Conservation (phyloP, 2,888 invertebrate genomes). For the Boloria selene region DNA sequence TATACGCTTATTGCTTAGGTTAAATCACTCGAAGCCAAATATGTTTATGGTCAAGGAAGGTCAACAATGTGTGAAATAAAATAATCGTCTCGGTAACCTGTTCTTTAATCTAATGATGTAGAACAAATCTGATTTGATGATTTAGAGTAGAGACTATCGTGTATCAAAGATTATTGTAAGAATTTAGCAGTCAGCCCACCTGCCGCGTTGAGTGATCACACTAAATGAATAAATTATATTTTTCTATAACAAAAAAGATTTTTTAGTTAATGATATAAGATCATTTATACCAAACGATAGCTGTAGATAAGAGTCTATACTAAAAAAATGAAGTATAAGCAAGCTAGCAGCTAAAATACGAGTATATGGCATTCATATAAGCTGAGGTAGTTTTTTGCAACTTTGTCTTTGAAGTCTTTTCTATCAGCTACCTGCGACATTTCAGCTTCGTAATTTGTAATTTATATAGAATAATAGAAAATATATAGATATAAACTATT, state of each 20-base stretch:
- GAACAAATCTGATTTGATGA: slow-evolving; percentile 36
- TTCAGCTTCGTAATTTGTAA: too few relatives aligned
- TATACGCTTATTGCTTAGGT: slow-evolving; percentile 26
- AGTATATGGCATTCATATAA: too few relatives aligned
- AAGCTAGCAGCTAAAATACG: too few relatives aligned
- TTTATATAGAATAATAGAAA: too few relatives aligned
- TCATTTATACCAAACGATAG: too few relatives aligned
- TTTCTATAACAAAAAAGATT: not conserved
- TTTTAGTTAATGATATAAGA: too few relatives aligned
- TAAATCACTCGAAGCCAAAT: slow-evolving; percentile 33
- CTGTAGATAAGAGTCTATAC: too few relatives aligned
- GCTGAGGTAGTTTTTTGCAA: too few relatives aligned
- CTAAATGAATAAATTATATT: slow-evolving; percentile 1
- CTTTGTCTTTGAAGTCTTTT: too few relatives aligned
- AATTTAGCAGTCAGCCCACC: not conserved
- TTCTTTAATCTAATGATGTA: slow-evolving; percentile 32
- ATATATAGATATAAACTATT: too few relatives aligned
- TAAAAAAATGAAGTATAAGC: too few relatives aligned
- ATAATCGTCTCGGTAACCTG: slow-evolving; percentile 25
- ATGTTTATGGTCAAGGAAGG: slow-evolving; percentile 27
- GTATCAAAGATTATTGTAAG: slow-evolving; percentile 12
- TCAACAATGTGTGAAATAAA: slow-evolving; percentile 34
- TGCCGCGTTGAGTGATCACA: slow-evolving; percentile 3
- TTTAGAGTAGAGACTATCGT: slow-evolving; percentile 4
- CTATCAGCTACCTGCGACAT: too few relatives aligned